Percentiles rank a stretch among this genome's conserved stretches.
Conservation (phyloP, 2,888 invertebrate genomes). For the Drosophila tripunctata region DNA sequence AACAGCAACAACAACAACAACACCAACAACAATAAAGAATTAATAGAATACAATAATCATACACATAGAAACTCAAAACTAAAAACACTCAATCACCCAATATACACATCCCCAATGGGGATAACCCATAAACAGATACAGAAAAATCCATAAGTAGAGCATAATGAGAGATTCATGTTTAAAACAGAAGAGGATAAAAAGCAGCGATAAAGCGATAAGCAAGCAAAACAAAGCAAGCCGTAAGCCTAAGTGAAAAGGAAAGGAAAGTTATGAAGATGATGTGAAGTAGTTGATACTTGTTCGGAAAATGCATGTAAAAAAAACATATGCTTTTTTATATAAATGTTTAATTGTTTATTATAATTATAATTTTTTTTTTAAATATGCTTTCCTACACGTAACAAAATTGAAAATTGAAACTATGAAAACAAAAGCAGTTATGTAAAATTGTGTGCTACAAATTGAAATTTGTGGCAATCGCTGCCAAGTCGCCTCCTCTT, state of each 20-base stretch:
- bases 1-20: conserved; percentile 39
- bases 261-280: conserved; percentile 51
- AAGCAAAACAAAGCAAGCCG: conserved; percentile 25
- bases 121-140: conserved; percentile 10
- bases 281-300: conserved; percentile 56
- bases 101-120: too few species aligned
- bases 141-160: conserved; percentile 20
- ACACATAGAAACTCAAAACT: conserved; percentile 2
- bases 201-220: conserved; percentile 20
- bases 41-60: conserved; percentile 51
- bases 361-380: conserved; percentile 50
- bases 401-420: conserved; percentile 16
- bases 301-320: conserved; percentile 69
- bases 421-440: conserved; percentile 47
- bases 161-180: conserved; percentile 27
- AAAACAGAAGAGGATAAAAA: conserved; percentile 16
- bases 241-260: conserved; percentile 58
- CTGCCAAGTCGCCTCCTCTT: neutral
- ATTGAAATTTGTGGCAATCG: conserved; percentile 41
- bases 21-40: conserved; percentile 20
- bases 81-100: neutral
- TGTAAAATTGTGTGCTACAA: conserved; percentile 46
- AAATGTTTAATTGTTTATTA: conserved; percentile 66
- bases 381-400: conserved; percentile 43
- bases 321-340: conserved; percentile 70